Percentiles rank a stretch among this genome's conserved stretches.
These are phyloP conservation scores for Pollenia amentaria DNA, from an alignment of 2,888 invertebrate genomes.

Conservation along the genomic window DNA sequence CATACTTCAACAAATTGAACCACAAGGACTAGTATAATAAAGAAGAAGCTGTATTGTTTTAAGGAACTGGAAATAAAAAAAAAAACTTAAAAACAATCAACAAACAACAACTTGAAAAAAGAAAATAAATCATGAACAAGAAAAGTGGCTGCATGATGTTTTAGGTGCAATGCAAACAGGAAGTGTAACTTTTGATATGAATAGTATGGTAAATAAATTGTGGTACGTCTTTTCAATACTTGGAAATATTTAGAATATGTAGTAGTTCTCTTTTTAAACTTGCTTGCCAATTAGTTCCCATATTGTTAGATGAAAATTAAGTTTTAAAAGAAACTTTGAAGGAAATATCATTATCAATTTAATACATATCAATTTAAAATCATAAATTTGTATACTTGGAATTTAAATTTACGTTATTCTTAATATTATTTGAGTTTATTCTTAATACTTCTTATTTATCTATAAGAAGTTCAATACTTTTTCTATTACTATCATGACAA, in stretches of 20 bases:
- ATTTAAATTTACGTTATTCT: too few relatives aligned
- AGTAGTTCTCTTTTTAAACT: background rate
- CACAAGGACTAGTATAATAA: background rate
- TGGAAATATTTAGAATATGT: background rate
- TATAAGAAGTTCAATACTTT: background rate
- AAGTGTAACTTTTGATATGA: background rate
- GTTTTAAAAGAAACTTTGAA: too few relatives aligned
- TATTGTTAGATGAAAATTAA: too few relatives aligned
- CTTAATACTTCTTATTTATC: background rate
- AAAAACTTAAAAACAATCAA: slow-evolving; percentile 17
- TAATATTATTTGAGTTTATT: too few relatives aligned
- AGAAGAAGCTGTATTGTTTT: background rate
- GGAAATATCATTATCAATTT: too few relatives aligned
- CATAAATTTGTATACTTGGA: too few relatives aligned
- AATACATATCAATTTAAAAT: too few relatives aligned
- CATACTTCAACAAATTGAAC: slow-evolving; percentile 21
- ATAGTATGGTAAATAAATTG: background rate
- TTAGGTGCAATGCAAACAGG: background rate
- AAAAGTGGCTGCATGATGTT: background rate
- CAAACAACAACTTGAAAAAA: background rate
- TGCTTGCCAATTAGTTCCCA: too few relatives aligned
- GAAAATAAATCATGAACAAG: background rate
- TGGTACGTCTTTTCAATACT: background rate
- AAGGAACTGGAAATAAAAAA: background rate
- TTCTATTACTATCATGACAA: background rate